Evolutionary conservation across 1,140 invertebrate species (phyloP).

Genomic region (Cyclargus thomasi): DNA sequence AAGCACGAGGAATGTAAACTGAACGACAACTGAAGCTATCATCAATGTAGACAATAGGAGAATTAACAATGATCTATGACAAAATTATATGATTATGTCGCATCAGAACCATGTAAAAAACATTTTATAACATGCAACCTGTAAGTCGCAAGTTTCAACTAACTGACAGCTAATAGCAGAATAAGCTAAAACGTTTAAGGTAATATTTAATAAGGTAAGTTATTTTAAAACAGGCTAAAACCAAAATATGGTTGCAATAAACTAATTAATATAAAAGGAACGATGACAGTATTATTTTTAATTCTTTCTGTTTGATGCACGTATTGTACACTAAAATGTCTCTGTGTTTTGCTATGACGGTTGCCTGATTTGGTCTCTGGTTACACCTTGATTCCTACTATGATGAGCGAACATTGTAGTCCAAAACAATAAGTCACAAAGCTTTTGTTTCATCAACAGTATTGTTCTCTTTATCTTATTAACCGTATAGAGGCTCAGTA

Average conservation of each 20-base stretch:
- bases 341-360: neutral
- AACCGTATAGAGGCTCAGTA: neutral
- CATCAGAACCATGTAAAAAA: neutral
- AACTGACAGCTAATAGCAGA: too few species aligned
- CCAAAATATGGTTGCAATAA: too few species aligned
- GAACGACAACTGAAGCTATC: neutral
- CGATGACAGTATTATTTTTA: too few species aligned
- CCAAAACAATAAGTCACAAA: neutral
- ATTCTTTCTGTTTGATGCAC: too few species aligned
- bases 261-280: too few species aligned
- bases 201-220: too few species aligned
- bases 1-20: neutral
- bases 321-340: neutral
- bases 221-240: too few species aligned
- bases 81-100: neutral
- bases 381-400: neutral
- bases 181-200: too few species aligned
- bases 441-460: constrained; percentile 2
- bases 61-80: constrained; percentile 1
- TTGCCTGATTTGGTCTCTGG: neutral
- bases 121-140: neutral
- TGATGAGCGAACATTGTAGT: neutral
- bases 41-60: neutral
- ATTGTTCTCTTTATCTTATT: neutral
- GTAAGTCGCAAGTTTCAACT: neutral